These are phyloP conservation scores for Chauna torquata DNA, from an alignment of 2,113 vertebrate genomes.

Conservation along the genomic window DNA sequence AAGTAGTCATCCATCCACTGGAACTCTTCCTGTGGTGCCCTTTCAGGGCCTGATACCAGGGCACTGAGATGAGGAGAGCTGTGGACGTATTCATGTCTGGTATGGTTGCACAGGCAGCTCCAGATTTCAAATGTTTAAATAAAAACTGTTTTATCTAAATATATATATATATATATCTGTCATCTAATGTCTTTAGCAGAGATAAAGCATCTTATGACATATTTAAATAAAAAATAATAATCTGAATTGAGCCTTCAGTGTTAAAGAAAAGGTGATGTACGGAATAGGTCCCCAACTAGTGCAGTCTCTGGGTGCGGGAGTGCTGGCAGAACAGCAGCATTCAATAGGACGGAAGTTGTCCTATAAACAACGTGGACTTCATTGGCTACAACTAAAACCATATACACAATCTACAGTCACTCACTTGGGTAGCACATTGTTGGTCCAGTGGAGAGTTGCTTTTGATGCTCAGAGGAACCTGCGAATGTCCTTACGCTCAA, in stretches of 20 bases:
- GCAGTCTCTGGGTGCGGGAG: slow-evolving; percentile 24
- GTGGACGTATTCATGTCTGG: not conserved
- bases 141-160: slow-evolving; percentile 63
- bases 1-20: not conserved
- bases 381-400: slow-evolving; percentile 26
- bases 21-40: not conserved
- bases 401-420: slow-evolving; percentile 34
- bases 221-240: slow-evolving; percentile 59
- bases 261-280: slow-evolving; percentile 38
- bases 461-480: not conserved
- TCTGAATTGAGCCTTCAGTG: slow-evolving; percentile 37
- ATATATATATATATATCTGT: slow-evolving; percentile 35
- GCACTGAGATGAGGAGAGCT: slow-evolving; percentile 5
- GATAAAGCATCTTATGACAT: slow-evolving; percentile 54
- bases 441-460: not conserved
- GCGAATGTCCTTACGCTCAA: not conserved
- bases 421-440: not conserved
- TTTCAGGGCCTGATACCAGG: not conserved
- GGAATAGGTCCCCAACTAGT: slow-evolving; percentile 19
- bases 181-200: slow-evolving; percentile 46
- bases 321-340: slow-evolving; percentile 28
- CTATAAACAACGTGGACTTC: not conserved
- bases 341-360: not conserved
- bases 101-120: slow-evolving; percentile 40
- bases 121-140: slow-evolving; percentile 55